Evolutionary conservation across 2,888 invertebrate genomes (phyloP).

Genomic region (Urechis unicinctus): DNA sequence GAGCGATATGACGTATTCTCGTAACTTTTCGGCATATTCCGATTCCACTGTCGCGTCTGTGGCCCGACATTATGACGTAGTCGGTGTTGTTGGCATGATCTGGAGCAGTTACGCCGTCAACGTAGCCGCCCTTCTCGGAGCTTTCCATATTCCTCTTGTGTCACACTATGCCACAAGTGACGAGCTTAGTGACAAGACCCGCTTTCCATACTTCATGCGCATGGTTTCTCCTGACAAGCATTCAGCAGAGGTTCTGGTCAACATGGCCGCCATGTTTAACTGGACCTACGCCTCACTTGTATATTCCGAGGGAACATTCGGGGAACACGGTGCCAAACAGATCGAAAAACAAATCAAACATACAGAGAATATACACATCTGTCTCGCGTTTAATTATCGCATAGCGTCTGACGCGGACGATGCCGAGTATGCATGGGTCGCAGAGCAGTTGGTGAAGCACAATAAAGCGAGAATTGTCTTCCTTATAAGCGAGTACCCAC

Average conservation of each 20-base stretch:
- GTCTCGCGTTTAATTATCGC: constrained; percentile 3
- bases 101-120: constrained; percentile 9
- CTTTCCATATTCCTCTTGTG: constrained; percentile 57
- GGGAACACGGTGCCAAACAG: constrained; percentile 25
- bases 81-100: constrained; percentile 12
- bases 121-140: constrained; percentile 13
- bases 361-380: constrained; percentile 1
- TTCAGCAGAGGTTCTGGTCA: constrained; percentile 28
- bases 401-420: background rate
- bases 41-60: no score
- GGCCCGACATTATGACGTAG: constrained; percentile 3
- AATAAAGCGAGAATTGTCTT: constrained; percentile 9
- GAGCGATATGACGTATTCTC: no score
- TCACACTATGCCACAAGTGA: no score
- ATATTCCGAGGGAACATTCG: constrained; percentile 61
- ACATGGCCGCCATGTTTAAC: constrained; percentile 48
- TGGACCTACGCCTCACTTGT: constrained; percentile 73
- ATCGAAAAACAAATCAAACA: constrained; percentile 2
- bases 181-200: constrained; percentile 30
- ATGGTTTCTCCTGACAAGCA: constrained; percentile 32
- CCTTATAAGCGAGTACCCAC: background rate
- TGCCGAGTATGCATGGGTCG: background rate
- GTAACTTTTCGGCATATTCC: no score
- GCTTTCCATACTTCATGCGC: constrained; percentile 31
- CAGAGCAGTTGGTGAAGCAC: background rate